These are phyloP conservation scores for Actinemys pallida DNA, from an alignment of 2,113 vertebrate species.

Conservation along the genomic window DNA sequence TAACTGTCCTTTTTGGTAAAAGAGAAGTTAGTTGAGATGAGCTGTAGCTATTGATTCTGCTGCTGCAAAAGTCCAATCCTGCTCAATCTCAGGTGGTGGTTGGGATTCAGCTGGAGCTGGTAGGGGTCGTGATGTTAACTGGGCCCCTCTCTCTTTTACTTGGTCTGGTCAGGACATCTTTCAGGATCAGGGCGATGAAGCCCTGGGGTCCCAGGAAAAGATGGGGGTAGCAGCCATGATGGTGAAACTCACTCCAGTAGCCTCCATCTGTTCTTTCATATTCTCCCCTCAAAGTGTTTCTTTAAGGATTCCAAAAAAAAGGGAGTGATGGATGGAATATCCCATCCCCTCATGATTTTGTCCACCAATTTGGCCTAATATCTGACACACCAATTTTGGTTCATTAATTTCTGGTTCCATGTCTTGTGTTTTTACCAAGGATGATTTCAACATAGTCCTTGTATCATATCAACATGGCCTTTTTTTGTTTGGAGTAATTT, in stretches of 20 bases:
- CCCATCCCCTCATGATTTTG: background rate
- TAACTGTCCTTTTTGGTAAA: background rate
- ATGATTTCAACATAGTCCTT: background rate
- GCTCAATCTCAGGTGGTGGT: background rate
- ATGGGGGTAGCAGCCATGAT: background rate
- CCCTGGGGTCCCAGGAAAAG: background rate
- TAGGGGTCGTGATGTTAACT: background rate
- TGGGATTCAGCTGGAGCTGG: background rate
- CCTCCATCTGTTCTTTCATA: background rate
- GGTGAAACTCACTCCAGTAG: background rate
- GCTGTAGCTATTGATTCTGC: background rate
- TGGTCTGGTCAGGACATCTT: background rate
- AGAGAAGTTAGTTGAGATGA: background rate
- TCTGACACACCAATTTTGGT: background rate
- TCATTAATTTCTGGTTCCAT: background rate
- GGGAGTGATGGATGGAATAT: background rate
- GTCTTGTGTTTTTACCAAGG: background rate
- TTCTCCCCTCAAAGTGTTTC: background rate
- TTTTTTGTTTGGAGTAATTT: background rate
- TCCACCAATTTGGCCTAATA: background rate
- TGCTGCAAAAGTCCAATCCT: background rate
- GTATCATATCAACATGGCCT: background rate
- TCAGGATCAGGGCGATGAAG: background rate
- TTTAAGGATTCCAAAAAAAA: background rate
- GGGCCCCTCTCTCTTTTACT: background rate